Conservation (phyloP, 2,888 invertebrate genomes). For the Xanthia icteritia region DNA sequence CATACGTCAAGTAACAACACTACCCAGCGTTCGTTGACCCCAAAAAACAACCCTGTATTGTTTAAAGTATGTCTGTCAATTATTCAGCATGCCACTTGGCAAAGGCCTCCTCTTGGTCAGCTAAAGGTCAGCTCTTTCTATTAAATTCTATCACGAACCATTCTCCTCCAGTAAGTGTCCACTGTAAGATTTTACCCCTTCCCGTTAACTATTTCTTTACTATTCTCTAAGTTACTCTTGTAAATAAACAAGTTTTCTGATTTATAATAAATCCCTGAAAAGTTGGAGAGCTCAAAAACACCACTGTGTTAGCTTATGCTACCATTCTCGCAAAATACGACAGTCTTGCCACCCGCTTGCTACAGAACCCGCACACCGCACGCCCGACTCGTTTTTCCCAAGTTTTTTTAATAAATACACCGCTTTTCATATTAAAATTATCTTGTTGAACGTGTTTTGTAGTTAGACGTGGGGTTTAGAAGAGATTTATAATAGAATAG, state of each 20-base stretch:
- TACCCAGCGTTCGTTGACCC: too few relatives aligned
- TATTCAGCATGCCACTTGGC: background rate
- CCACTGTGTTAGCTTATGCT: background rate
- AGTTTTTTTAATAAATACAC: conserved; percentile 22
- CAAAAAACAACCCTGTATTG: too few relatives aligned
- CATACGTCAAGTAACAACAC: too few relatives aligned
- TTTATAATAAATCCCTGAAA: background rate
- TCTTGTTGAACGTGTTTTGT: conserved; percentile 45
- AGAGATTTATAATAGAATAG: conserved; percentile 13
- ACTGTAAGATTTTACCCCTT: background rate
- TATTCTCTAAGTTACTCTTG: background rate
- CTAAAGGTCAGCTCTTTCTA: too few relatives aligned
- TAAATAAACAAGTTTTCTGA: background rate
- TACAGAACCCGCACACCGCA: conserved; percentile 5
- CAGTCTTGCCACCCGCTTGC: too few relatives aligned
- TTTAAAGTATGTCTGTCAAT: background rate
- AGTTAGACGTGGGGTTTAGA: conserved; percentile 29
- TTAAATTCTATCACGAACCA: background rate
- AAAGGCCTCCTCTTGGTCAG: background rate
- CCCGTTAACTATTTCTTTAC: background rate
- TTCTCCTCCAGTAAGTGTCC: background rate
- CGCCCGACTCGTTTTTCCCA: background rate
- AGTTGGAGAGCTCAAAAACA: too few relatives aligned
- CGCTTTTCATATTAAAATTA: conserved; percentile 43
- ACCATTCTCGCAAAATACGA: background rate